These are phyloP conservation scores for Notoglanidium macrostoma DNA, from an alignment of 2,797 vertebrate species.

Conservation along the genomic window DNA sequence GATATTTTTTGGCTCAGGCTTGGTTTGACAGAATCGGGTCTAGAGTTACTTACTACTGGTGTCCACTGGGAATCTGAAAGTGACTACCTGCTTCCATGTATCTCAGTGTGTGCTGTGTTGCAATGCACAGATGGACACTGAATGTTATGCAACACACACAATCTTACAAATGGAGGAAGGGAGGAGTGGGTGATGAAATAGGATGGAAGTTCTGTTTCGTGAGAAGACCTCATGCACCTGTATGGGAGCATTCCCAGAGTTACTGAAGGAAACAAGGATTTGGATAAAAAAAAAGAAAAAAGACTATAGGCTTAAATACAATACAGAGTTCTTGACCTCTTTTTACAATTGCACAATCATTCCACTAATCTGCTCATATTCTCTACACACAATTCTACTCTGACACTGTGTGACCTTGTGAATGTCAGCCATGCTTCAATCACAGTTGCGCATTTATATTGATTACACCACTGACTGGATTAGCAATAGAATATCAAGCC, in stretches of 20 bases:
- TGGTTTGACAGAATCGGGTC: background rate
- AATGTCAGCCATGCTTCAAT: background rate
- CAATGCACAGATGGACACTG: conserved; percentile 37
- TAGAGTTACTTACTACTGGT: background rate
- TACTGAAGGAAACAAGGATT: background rate
- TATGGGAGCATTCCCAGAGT: background rate
- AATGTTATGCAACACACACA: conserved; percentile 28
- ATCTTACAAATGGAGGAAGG: background rate
- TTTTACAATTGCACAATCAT: background rate
- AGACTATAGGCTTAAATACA: background rate
- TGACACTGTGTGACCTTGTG: background rate
- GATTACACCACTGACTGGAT: background rate
- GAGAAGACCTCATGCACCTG: background rate
- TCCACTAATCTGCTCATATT: background rate
- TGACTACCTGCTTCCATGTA: conserved; percentile 19
- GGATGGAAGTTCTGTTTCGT: background rate
- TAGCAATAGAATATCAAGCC: conserved; percentile 12
- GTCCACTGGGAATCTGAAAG: conserved; percentile 21
- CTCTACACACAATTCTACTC: background rate
- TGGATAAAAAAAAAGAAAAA: background rate
- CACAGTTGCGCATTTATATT: background rate
- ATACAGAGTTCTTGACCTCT: background rate
- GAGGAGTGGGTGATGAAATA: conserved; percentile 8
- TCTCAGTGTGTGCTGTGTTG: conserved; percentile 21
- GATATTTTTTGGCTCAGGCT: background rate